phyloP scores from a whole-genome alignment of 2,797 vertebrate species.

The Halcyon chelicuti region DNA sequence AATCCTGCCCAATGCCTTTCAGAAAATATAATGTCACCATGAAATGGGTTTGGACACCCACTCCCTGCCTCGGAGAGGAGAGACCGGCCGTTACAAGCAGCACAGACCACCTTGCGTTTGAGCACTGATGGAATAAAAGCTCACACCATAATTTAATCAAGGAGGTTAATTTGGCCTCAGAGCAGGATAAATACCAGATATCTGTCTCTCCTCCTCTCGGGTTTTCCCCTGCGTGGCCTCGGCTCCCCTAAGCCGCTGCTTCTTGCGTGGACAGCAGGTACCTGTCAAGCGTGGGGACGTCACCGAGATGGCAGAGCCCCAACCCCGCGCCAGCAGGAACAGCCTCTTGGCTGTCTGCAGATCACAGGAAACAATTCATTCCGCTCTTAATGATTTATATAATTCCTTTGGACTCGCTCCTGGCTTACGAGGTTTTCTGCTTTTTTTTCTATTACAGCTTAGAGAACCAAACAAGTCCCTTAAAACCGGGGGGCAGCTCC shows the following conservation, averaged over 20 bases:
- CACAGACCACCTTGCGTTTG: fast-evolving
- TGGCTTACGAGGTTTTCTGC: not conserved
- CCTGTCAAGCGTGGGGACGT: not conserved
- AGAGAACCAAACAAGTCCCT: not conserved
- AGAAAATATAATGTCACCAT: not conserved
- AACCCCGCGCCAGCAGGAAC: not conserved
- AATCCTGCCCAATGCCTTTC: not conserved
- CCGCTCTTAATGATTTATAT: constrained; percentile 20
- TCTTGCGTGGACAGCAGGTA: not conserved
- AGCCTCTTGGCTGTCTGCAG: not conserved
- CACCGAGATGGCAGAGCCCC: not conserved
- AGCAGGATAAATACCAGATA: not conserved
- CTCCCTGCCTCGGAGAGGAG: not conserved
- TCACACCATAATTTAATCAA: not conserved
- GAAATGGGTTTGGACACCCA: not conserved
- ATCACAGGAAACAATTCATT: constrained; percentile 40
- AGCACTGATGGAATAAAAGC: not conserved
- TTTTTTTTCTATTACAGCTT: not conserved
- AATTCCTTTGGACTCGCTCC: constrained; percentile 18
- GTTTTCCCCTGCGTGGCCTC: not conserved
- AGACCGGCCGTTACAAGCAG: not conserved
- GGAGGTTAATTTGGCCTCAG: not conserved
- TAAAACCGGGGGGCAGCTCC: not conserved
- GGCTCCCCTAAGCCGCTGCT: fast-evolving
- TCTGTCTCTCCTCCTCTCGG: not conserved